Conservation (phyloP, 1,140 invertebrate species). For the Himalopsyche phryganea region DNA sequence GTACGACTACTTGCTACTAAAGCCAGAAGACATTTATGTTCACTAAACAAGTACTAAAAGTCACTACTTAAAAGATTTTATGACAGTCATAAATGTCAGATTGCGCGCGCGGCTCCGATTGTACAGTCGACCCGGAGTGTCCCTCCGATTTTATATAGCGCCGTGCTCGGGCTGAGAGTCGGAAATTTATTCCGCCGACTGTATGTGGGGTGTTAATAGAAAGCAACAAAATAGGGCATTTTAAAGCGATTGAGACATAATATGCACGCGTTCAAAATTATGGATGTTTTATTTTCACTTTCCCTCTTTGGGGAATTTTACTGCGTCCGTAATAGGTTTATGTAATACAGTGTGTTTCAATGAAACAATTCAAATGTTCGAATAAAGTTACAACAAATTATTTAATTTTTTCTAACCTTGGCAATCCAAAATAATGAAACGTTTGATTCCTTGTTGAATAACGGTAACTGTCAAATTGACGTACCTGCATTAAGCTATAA, state of each 20-base stretch:
- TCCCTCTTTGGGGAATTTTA: neutral
- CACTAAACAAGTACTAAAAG: slow-evolving; percentile 59
- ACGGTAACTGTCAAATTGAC: too few species aligned
- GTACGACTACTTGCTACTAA: slow-evolving; percentile 27
- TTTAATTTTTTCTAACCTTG: too few species aligned
- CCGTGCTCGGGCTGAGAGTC: too few species aligned
- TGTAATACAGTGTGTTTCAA: too few species aligned
- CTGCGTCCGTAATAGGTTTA: too few species aligned
- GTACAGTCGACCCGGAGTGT: slow-evolving; percentile 4
- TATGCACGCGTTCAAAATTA: slow-evolving; percentile 2
- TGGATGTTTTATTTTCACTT: slow-evolving; percentile 6
- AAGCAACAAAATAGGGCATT: slow-evolving; percentile 22
- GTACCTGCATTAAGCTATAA: too few species aligned
- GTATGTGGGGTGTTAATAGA: too few species aligned
- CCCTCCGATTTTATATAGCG: neutral
- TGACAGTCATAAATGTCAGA: slow-evolving; percentile 56
- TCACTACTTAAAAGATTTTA: slow-evolving; percentile 57
- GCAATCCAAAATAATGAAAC: too few species aligned
- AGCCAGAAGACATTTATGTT: slow-evolving; percentile 52
- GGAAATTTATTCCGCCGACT: too few species aligned
- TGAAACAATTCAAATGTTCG: too few species aligned
- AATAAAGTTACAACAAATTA: too few species aligned
- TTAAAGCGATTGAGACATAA: slow-evolving; percentile 27
- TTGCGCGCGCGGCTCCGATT: slow-evolving; percentile 33
- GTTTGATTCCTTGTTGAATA: too few species aligned